Evolutionary conservation across 1,140 invertebrate genomes (phyloP), one percentile per base, ranked within the genome.

Genomic region (Drosophila tsacasi): DNA sequence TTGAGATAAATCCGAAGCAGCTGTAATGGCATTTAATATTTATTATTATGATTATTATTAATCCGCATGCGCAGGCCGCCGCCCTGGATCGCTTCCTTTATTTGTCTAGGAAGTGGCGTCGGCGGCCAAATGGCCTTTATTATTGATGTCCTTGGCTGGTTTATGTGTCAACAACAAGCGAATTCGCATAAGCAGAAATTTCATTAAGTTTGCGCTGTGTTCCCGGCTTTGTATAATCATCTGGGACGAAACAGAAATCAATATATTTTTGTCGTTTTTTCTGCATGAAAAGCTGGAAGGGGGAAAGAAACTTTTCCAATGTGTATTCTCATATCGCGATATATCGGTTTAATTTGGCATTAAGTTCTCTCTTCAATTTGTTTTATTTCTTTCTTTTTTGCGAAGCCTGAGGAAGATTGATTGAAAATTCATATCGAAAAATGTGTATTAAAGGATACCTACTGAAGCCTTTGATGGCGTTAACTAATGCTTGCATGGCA

Each of bases 11-110:
- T 83, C 73, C 80, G 54, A 37, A 72, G 73, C 64, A 78, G 80
- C 74, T 81, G 75, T 90, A 90, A 89, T 84, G 85, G 81, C 84
- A 89, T 90, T 89, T 90, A 89, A 90, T 89, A 89, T 89, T 89
- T 89, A 89, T 89, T 84, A 85, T 89, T 89, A 89, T 89, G 84
- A 86, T 89, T 84, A 85, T 90, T 90, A 84, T 85, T 89, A 89
- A 89, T 85, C 78, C 85, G 81, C 81, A 84, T 84, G 78, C 74
- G 78, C 74, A 62, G 62, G 52, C 52, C 52, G 52, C 32, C n/a
- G 50, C 50, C 50, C 30, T 21, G 50, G 73, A 55, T 75, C 60
- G 63, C 61, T 39, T 50, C 60, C 61, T 30, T 65, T 64, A 21
- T 59, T 44, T 64, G 37, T 40, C 64, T 75, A 65, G 71, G 59